Evolutionary conservation across 2,113 vertebrate species (phyloP).

Genomic region (Podiceps cristatus): DNA sequence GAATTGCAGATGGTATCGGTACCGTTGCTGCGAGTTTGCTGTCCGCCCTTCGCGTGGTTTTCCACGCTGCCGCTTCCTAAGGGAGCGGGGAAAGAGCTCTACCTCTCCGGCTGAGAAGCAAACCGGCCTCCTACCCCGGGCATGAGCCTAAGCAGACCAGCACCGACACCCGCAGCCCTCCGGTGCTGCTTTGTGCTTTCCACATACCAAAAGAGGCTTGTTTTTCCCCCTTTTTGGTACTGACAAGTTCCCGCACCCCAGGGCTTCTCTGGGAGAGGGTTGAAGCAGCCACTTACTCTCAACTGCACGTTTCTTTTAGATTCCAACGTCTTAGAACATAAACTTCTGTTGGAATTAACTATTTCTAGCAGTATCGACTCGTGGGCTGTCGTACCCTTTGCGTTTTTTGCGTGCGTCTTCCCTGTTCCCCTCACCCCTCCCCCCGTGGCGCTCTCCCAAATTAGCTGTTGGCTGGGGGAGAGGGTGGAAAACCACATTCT

Average conservation of each 20-base stretch:
- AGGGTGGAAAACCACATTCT: fast-evolving
- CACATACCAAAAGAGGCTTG: fast-evolving
- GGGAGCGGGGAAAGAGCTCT: neutral
- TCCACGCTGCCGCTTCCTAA: neutral
- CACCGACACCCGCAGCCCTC: neutral
- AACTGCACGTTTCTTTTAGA: neutral
- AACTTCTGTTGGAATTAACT: neutral
- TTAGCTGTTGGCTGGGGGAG: neutral
- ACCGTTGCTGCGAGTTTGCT: neutral
- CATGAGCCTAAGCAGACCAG: neutral
- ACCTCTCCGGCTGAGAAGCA: neutral
- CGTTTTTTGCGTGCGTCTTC: neutral
- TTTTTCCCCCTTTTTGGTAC: neutral
- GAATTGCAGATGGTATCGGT: neutral
- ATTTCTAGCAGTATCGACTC: neutral
- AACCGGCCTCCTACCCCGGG: fast-evolving
- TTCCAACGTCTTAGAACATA: neutral
- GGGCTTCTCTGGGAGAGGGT: neutral
- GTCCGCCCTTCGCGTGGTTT: neutral
- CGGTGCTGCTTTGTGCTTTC: neutral
- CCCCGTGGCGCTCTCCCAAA: fast-evolving
- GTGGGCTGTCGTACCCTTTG: neutral
- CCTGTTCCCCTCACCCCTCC: fast-evolving
- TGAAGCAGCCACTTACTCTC: neutral
- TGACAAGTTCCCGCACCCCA: neutral